Conservation (phyloP, 2,888 invertebrate species). For the Drosophila yooni region DNA sequence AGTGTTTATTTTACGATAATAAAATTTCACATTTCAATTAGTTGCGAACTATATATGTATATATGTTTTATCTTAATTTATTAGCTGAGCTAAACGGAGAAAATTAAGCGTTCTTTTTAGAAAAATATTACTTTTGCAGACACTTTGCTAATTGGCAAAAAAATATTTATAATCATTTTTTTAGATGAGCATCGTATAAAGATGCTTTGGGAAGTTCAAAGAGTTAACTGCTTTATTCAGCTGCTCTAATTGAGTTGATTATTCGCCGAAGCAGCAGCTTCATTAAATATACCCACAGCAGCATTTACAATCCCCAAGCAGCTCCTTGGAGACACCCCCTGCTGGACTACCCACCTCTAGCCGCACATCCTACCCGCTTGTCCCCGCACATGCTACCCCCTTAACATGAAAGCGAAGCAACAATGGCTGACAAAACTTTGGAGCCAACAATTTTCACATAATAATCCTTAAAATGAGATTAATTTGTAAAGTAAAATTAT, state of each 20-base stretch:
- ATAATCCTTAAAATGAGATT: slow-evolving; percentile 82
- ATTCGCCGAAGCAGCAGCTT: slow-evolving; percentile 16
- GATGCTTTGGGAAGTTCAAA: neutral
- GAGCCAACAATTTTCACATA: slow-evolving; percentile 76
- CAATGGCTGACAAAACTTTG: slow-evolving; percentile 67
- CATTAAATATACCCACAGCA: slow-evolving; percentile 30
- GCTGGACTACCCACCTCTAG: neutral
- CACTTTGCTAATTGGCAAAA: neutral
- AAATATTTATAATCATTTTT: neutral
- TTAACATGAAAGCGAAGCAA: slow-evolving; percentile 31
- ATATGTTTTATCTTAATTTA: neutral
- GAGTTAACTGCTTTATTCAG: slow-evolving; percentile 15
- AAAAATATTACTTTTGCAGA: neutral
- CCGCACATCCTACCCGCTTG: slow-evolving; percentile 1
- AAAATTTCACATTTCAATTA: slow-evolving; percentile 12
- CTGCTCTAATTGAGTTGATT: slow-evolving; percentile 47
- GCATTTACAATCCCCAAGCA: slow-evolving; percentile 33
- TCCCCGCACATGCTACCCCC: neutral
- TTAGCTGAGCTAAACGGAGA: neutral
- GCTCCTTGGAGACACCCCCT: slow-evolving; percentile 16
- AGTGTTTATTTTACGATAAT: neutral
- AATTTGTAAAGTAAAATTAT: slow-evolving; percentile 78
- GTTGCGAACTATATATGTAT: neutral
- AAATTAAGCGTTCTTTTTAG: no score
- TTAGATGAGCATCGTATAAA: neutral